Percentiles rank a stretch among this genome's conserved stretches.
Conservation (phyloP, 2,888 invertebrate genomes). For the Latrodectus hesperus region DNA sequence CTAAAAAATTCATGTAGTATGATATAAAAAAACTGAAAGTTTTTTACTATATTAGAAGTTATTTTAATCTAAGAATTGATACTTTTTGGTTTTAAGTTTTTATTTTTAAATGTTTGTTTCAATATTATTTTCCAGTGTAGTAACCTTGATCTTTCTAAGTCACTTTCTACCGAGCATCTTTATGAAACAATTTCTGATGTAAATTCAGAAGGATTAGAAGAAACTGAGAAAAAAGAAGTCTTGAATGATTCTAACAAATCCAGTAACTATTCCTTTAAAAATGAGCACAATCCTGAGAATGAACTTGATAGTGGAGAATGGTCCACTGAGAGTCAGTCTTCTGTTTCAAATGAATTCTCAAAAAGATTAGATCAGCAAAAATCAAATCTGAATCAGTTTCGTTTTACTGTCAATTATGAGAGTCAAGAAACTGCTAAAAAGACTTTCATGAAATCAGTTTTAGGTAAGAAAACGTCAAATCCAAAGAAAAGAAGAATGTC, state of each 20-base stretch:
- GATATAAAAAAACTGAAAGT: too few species aligned
- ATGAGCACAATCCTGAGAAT: slow-evolving; percentile 50
- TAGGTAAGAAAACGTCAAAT: slow-evolving; percentile 34
- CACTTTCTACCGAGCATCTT: slow-evolving; percentile 50
- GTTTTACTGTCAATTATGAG: slow-evolving; percentile 44
- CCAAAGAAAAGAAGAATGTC: slow-evolving; percentile 58
- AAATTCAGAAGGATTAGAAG: slow-evolving; percentile 12
- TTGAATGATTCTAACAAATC: slow-evolving; percentile 25
- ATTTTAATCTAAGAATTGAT: too few species aligned
- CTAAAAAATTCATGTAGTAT: too few species aligned
- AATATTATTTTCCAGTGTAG: slow-evolving; percentile 31
- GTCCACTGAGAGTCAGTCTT: slow-evolving; percentile 60
- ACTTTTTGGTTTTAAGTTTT: too few species aligned
- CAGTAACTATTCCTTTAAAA: slow-evolving; percentile 24
- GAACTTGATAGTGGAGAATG: slow-evolving; percentile 65
- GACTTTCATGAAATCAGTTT: slow-evolving; percentile 61
- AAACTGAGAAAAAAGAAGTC: background rate
- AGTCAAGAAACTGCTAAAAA: slow-evolving; percentile 45
- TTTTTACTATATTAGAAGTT: too few species aligned
- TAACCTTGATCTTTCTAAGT: slow-evolving; percentile 27
- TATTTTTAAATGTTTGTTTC: background rate
- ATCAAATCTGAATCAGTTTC: slow-evolving; percentile 23
- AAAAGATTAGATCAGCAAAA: slow-evolving; percentile 5
- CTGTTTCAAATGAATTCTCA: slow-evolving; percentile 38
- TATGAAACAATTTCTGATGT: slow-evolving; percentile 63